A percentile compares a stretch with the other conserved stretches of the same genome.
These are phyloP conservation scores for Esox masquinongy DNA, from an alignment of 2,797 vertebrate genomes.

Conservation along the genomic window DNA sequence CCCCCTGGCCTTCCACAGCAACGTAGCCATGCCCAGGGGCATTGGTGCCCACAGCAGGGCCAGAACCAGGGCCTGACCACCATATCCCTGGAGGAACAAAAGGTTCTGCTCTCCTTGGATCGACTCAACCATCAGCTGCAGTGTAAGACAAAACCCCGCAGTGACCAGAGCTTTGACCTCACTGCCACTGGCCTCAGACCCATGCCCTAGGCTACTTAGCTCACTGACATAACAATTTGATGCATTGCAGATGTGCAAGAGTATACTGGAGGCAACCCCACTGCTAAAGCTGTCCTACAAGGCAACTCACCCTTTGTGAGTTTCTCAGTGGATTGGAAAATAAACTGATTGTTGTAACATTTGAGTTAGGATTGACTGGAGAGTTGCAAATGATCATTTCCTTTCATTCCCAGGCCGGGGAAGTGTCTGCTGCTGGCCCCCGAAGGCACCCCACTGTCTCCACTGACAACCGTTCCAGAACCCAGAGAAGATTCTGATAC, in stretches of 20 bases:
- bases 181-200: background rate
- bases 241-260: slow-evolving; percentile 77
- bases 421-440: slow-evolving; percentile 40
- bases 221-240: background rate
- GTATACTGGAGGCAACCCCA: slow-evolving; percentile 57
- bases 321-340: slow-evolving; percentile 19
- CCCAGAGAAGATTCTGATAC: slow-evolving; percentile 70
- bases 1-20: background rate
- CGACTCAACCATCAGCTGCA: slow-evolving; percentile 71
- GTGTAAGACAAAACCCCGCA: slow-evolving; percentile 51
- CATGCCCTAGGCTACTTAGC: background rate
- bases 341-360: background rate
- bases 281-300: slow-evolving; percentile 62
- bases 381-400: background rate
- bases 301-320: slow-evolving; percentile 73
- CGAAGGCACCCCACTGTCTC: slow-evolving; percentile 55
- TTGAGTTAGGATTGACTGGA: background rate
- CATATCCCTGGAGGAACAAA: slow-evolving; percentile 84
- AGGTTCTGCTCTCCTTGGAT: slow-evolving; percentile 82
- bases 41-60: slow-evolving; percentile 15
- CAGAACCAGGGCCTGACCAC: slow-evolving; percentile 48
- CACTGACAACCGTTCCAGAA: slow-evolving; percentile 47
- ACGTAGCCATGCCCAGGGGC: slow-evolving; percentile 28
- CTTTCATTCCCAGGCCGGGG: slow-evolving; percentile 51
- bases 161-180: background rate